A percentile compares a stretch with the other conserved stretches of the same genome.
Evolutionary conservation across 2,888 invertebrate genomes (phyloP).

Genomic region (Leptarthrus brevirostris): DNA sequence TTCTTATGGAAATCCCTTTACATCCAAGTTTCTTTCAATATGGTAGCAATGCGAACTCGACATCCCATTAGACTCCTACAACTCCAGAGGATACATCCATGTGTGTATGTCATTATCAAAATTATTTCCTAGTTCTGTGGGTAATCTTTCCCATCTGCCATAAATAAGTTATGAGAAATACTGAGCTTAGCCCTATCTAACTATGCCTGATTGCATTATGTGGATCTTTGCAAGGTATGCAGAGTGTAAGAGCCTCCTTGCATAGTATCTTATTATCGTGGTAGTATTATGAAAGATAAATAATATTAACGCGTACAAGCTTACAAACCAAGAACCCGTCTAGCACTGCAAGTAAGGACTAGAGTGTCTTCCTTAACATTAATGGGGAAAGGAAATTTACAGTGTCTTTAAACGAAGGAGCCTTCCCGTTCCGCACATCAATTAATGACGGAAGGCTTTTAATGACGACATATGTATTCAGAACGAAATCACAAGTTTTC

Average conservation of each 20-base stretch:
- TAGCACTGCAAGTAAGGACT: neutral
- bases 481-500: conserved; percentile 10
- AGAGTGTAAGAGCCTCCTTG: conserved; percentile 5
- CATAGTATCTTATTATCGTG: conserved; percentile 28
- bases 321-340: neutral
- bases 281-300: conserved; percentile 42
- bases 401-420: neutral
- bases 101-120: neutral
- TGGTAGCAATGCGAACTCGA: neutral
- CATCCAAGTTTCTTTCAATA: neutral
- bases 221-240: conserved; percentile 12
- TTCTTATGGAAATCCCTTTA: neutral
- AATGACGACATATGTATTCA: conserved; percentile 48
- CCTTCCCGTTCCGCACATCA: conserved; percentile 15
- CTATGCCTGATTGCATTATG: neutral
- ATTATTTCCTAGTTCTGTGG: neutral
- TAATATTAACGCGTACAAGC: conserved; percentile 33
- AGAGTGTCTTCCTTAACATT: too few species aligned
- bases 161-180: neutral
- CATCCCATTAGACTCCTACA: neutral
- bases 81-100: neutral
- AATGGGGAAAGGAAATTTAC: neutral
- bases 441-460: conserved; percentile 50
- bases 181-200: neutral
- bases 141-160: conserved; percentile 11